phyloP scores from a whole-genome alignment of 2,797 vertebrate species.

The Acipenser transmontanus region DNA sequence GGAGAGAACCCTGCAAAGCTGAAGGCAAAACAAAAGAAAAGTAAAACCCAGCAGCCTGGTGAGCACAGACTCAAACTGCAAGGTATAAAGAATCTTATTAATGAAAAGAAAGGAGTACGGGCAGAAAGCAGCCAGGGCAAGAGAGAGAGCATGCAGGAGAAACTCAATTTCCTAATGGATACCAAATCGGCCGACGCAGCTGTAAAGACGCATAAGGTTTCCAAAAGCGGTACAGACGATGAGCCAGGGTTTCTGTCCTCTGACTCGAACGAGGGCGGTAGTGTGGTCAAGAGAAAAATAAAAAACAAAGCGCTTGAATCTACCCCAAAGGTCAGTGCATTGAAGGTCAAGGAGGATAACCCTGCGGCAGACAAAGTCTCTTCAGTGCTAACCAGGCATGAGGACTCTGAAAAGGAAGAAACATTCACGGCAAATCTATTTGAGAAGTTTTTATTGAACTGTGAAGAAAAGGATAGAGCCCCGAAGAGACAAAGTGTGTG shows the following conservation, averaged over 20 bases:
- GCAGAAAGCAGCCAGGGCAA: constrained; percentile 20
- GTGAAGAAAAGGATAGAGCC: constrained; percentile 62
- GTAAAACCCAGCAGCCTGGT: constrained; percentile 41
- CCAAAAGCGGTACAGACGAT: constrained; percentile 43
- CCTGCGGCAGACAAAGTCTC: constrained; percentile 1
- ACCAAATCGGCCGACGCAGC: constrained; percentile 20
- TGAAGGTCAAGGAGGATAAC: constrained; percentile 44
- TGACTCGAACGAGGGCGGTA: constrained; percentile 65
- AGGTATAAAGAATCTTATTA: constrained; percentile 54
- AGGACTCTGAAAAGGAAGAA: constrained; percentile 50
- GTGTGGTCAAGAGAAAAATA: constrained; percentile 34
- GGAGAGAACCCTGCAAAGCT: constrained; percentile 26
- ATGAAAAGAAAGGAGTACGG: constrained; percentile 55
- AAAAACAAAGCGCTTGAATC: constrained; percentile 43
- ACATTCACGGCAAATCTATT: constrained; percentile 58
- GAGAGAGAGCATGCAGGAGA: constrained; percentile 54
- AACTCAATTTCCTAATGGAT: constrained; percentile 53
- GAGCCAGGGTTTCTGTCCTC: constrained; percentile 42
- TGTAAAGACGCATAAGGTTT: constrained; percentile 41
- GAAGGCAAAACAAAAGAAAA: constrained; percentile 69
- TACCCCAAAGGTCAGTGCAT: constrained; percentile 6
- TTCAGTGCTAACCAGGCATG: constrained; percentile 30
- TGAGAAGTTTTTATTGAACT: constrained; percentile 65
- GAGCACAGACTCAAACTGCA: constrained; percentile 44
- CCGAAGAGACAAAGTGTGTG: constrained; percentile 46